phyloP scores from a whole-genome alignment of 2,888 invertebrate species.

The Sarcophaga carnaria region DNA sequence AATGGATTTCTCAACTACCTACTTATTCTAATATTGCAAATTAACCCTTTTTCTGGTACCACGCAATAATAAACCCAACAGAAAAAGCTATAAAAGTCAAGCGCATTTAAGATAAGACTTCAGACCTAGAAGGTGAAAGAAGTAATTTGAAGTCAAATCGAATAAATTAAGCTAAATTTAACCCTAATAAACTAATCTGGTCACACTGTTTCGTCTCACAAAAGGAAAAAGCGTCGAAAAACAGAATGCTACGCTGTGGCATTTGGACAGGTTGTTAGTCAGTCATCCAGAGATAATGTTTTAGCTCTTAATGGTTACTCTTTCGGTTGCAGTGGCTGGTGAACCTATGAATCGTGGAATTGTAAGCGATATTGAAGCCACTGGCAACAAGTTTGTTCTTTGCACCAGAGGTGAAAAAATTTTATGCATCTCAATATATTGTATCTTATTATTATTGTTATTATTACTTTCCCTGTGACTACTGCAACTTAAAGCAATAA shows the following conservation, averaged over 20 bases:
- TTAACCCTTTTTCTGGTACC: too few species aligned
- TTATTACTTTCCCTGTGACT: slow-evolving; percentile 22
- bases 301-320: neutral
- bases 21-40: too few species aligned
- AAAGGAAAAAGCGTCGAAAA: neutral
- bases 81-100: too few species aligned
- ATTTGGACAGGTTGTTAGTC: slow-evolving; percentile 50
- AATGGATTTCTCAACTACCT: too few species aligned
- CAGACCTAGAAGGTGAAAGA: too few species aligned
- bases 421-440: slow-evolving; percentile 37
- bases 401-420: slow-evolving; percentile 69
- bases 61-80: too few species aligned
- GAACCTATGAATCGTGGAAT: slow-evolving; percentile 38
- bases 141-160: too few species aligned
- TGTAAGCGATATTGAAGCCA: slow-evolving; percentile 12
- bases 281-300: slow-evolving; percentile 16
- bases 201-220: neutral
- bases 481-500: slow-evolving; percentile 46
- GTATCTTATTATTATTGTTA: slow-evolving; percentile 21
- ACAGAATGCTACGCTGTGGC: neutral
- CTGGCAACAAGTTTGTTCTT: slow-evolving; percentile 62
- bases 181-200: too few species aligned
- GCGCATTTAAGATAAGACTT: too few species aligned
- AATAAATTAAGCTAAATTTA: too few species aligned
- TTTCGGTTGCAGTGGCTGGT: neutral